These are phyloP conservation scores for Dasypus novemcinctus DNA, from an alignment of 2,113 vertebrate genomes.

Conservation along the genomic window DNA sequence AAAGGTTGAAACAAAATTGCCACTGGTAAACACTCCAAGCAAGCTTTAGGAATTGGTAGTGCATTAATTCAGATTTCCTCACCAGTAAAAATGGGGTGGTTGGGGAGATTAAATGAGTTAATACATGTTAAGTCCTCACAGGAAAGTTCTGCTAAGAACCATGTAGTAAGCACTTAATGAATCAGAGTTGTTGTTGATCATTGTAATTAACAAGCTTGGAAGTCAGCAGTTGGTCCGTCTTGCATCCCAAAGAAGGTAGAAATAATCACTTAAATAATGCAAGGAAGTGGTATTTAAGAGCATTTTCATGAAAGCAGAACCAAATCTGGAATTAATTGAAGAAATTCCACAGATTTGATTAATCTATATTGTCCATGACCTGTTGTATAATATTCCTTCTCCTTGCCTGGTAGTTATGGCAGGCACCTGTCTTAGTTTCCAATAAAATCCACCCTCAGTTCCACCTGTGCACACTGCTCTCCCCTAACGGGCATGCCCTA, in stretches of 20 bases:
- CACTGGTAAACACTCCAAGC: background rate
- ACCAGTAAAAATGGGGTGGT: background rate
- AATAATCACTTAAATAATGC: background rate
- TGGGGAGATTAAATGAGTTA: background rate
- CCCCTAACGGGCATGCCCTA: background rate
- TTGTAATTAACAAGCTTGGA: background rate
- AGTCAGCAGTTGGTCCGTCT: background rate
- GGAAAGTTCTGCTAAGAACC: background rate
- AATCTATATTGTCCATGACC: background rate
- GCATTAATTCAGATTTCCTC: background rate
- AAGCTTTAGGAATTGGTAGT: background rate
- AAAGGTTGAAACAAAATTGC: background rate
- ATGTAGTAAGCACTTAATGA: background rate
- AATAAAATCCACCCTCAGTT: background rate
- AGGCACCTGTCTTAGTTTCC: background rate
- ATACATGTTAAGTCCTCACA: background rate
- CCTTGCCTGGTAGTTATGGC: background rate
- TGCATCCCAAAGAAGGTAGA: background rate
- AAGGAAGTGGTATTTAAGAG: background rate
- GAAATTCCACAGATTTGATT: background rate
- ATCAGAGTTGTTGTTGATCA: background rate
- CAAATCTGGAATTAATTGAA: background rate
- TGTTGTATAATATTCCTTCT: background rate
- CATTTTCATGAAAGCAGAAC: background rate
- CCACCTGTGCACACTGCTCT: background rate